phyloP scores from a whole-genome alignment of 2,797 vertebrate species.

The Amblyopsis hoosieri region DNA sequence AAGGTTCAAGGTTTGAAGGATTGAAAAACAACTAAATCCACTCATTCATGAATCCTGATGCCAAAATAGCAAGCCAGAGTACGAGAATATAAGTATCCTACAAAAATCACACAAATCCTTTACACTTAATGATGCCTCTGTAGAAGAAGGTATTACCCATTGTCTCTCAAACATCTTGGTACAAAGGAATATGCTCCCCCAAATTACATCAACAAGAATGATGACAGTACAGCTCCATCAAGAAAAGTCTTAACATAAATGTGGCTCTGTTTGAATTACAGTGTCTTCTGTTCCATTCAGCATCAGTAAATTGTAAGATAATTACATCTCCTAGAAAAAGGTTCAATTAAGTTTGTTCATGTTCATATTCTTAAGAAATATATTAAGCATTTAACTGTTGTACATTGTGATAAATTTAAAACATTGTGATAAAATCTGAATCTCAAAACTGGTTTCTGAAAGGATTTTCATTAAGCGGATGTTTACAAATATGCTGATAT shows the following conservation, averaged over 20 bases:
- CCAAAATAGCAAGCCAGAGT: constrained; percentile 40
- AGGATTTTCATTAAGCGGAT: constrained; percentile 40
- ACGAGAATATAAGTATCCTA: constrained; percentile 41
- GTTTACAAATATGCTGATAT: constrained; percentile 25
- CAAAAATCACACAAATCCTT: constrained; percentile 56
- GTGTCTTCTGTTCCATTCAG: constrained; percentile 32
- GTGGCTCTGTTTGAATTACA: constrained; percentile 36
- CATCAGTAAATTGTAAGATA: constrained; percentile 29
- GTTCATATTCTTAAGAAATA: constrained; percentile 63
- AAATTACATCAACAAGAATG: constrained; percentile 34
- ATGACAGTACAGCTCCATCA: constrained; percentile 20
- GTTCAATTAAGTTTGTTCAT: constrained; percentile 53
- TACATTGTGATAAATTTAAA: constrained; percentile 43
- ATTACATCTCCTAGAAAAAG: constrained; percentile 70
- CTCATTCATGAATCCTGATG: constrained; percentile 27
- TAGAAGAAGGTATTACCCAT: constrained; percentile 56
- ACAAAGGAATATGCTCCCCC: constrained; percentile 39
- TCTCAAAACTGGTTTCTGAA: constrained; percentile 52
- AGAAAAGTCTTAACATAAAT: constrained; percentile 24
- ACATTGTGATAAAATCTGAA: constrained; percentile 57
- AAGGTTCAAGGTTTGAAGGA: too few species aligned
- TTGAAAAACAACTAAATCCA: constrained; percentile 1
- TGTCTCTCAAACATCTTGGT: constrained; percentile 39
- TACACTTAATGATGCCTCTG: constrained; percentile 57
- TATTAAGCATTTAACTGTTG: constrained; percentile 50